These are phyloP conservation scores for Tyria jacobaeae DNA, from an alignment of 2,888 invertebrate species.

Conservation along the genomic window DNA sequence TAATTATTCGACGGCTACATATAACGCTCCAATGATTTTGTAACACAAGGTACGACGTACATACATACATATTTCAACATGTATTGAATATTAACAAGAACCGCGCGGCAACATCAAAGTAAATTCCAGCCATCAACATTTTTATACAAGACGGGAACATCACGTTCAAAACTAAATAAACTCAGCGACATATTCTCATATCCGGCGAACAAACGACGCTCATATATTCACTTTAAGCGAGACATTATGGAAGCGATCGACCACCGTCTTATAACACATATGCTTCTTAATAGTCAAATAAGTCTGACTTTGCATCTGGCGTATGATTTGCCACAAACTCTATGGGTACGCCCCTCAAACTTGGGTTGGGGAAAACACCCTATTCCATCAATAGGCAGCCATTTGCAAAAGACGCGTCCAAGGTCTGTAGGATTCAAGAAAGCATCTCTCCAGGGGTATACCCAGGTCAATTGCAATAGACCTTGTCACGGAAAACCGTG, in stretches of 20 bases:
- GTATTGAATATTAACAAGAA: slow-evolving; percentile 3
- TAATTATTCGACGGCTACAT: too few species aligned
- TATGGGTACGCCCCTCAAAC: too few species aligned
- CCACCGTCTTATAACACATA: slow-evolving; percentile 30
- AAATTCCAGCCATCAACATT: slow-evolving; percentile 1
- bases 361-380: too few species aligned
- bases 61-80: background rate
- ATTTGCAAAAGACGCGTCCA: too few species aligned
- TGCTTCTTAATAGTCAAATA: slow-evolving; percentile 35
- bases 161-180: slow-evolving; percentile 36
- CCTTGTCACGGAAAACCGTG: too few species aligned
- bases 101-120: slow-evolving; percentile 1
- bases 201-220: slow-evolving; percentile 39
- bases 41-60: too few species aligned
- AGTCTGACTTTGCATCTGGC: background rate
- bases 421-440: too few species aligned
- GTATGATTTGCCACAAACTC: background rate
- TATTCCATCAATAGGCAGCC: too few species aligned
- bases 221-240: slow-evolving; percentile 43
- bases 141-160: slow-evolving; percentile 11
- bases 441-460: too few species aligned
- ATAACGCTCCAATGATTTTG: too few species aligned
- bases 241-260: slow-evolving; percentile 42
- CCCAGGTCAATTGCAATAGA: too few species aligned
- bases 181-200: slow-evolving; percentile 42